Evolutionary conservation across 1,140 invertebrate genomes (phyloP).

Genomic region (Drosophila mayri): DNA sequence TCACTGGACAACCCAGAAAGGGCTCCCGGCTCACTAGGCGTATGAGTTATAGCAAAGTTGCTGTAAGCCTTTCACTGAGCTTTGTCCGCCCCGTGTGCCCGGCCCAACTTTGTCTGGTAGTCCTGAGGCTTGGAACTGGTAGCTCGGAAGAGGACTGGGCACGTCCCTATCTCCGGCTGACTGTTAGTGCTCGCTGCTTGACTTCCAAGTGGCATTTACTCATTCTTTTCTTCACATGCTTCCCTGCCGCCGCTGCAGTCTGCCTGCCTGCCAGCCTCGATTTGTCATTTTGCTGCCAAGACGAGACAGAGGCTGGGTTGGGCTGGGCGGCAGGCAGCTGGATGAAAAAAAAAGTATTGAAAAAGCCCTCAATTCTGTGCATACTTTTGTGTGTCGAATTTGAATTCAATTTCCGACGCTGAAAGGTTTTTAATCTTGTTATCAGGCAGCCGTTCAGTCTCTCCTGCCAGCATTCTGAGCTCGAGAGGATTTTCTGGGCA

Average conservation of each 20-base stretch:
- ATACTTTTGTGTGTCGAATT: constrained; percentile 82
- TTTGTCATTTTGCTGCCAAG: constrained; percentile 80
- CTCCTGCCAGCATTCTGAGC: constrained; percentile 28
- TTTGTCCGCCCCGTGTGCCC: constrained; percentile 33
- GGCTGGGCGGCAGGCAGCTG: neutral
- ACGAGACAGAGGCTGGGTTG: constrained; percentile 35
- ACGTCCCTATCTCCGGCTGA: constrained; percentile 69
- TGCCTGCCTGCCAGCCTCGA: constrained; percentile 57
- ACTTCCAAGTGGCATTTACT: constrained; percentile 83
- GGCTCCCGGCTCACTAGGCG: constrained; percentile 55
- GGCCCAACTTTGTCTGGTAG: constrained; percentile 19
- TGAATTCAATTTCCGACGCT: constrained; percentile 82
- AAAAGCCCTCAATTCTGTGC: constrained; percentile 67
- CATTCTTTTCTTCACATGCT: constrained; percentile 58
- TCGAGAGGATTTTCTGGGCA: constrained; percentile 24
- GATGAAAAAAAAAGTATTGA: constrained; percentile 26
- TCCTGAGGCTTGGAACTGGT: neutral
- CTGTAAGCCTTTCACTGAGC: constrained; percentile 60
- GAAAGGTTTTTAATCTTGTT: constrained; percentile 84
- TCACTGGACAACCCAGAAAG: constrained; percentile 24
- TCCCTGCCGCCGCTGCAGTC: constrained; percentile 52
- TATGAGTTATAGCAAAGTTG: constrained; percentile 78
- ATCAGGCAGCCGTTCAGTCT: constrained; percentile 53
- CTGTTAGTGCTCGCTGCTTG: constrained; percentile 72
- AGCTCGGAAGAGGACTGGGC: constrained; percentile 17